Evolutionary conservation across 1,140 invertebrate genomes (phyloP).

Genomic region (Danaus plexippus): DNA sequence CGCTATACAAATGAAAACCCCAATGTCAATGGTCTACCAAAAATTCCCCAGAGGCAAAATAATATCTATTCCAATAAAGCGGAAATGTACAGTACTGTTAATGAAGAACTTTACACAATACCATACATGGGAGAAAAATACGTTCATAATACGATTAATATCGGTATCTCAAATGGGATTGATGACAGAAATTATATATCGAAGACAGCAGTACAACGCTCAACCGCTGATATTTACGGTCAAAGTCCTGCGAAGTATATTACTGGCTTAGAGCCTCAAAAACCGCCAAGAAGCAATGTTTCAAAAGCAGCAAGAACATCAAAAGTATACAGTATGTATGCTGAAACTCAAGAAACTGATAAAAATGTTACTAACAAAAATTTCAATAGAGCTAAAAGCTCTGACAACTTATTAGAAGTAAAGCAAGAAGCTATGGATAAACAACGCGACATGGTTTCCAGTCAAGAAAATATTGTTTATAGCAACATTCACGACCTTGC

Average conservation of each 20-base stretch:
- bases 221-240: slow-evolving; percentile 53
- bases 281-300: slow-evolving; percentile 64
- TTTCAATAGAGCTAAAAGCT: slow-evolving; percentile 66
- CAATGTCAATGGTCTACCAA: slow-evolving; percentile 61
- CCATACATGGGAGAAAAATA: slow-evolving; percentile 58
- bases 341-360: slow-evolving; percentile 54
- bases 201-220: slow-evolving; percentile 49
- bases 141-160: slow-evolving; percentile 58
- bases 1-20: slow-evolving; percentile 55
- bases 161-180: slow-evolving; percentile 55
- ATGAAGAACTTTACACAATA: slow-evolving; percentile 58
- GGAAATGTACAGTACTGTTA: slow-evolving; percentile 57
- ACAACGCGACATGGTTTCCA: slow-evolving; percentile 59
- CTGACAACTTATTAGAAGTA: slow-evolving; percentile 64
- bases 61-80: slow-evolving; percentile 62
- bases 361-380: slow-evolving; percentile 54
- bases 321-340: slow-evolving; percentile 66
- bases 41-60: slow-evolving; percentile 47
- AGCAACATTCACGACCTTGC: slow-evolving; percentile 63
- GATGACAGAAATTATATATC: slow-evolving; percentile 62
- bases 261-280: slow-evolving; percentile 68
- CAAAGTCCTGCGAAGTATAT: slow-evolving; percentile 67
- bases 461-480: slow-evolving; percentile 67
- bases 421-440: slow-evolving; percentile 55
- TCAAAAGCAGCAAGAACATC: slow-evolving; percentile 66